A percentile compares a stretch with the other conserved stretches of the same genome.
These are phyloP conservation scores for Sceloporus undulatus DNA, from an alignment of 2,113 vertebrate genomes.

Conservation along the genomic window DNA sequence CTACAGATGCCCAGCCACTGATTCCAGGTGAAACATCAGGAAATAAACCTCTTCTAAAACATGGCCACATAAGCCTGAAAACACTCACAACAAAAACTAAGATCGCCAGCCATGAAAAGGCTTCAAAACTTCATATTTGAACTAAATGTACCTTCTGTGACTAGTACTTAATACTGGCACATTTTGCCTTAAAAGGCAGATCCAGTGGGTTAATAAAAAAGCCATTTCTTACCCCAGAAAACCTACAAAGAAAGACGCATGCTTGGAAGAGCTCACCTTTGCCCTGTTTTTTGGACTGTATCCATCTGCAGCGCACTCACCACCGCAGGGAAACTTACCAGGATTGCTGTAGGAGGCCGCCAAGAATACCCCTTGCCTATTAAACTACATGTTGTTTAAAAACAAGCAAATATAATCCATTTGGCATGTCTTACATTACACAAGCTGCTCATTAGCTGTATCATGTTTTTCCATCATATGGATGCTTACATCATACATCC, in stretches of 20 bases:
- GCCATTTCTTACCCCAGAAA: neutral
- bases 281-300: neutral
- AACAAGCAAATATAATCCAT: constrained; percentile 13
- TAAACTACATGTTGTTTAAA: constrained; percentile 17
- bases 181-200: neutral
- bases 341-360: neutral
- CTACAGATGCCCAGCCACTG: too few species aligned
- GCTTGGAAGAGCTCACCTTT: neutral
- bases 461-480: constrained; percentile 9
- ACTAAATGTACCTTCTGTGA: neutral
- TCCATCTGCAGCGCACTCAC: neutral
- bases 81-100: too few species aligned
- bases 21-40: too few species aligned
- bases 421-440: constrained; percentile 8
- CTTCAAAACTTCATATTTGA: too few species aligned
- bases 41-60: too few species aligned
- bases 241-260: neutral
- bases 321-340: constrained; percentile 1
- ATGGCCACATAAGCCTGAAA: too few species aligned
- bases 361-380: neutral
- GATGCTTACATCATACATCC: neutral
- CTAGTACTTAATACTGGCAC: neutral
- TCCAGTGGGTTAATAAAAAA: neutral
- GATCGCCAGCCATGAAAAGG: too few species aligned
- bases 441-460: neutral